Evolutionary conservation across 2,797 vertebrate genomes (phyloP), one percentile per base, ranked within the genome.

Genomic region (Acrossocheilus fasciatus): DNA sequence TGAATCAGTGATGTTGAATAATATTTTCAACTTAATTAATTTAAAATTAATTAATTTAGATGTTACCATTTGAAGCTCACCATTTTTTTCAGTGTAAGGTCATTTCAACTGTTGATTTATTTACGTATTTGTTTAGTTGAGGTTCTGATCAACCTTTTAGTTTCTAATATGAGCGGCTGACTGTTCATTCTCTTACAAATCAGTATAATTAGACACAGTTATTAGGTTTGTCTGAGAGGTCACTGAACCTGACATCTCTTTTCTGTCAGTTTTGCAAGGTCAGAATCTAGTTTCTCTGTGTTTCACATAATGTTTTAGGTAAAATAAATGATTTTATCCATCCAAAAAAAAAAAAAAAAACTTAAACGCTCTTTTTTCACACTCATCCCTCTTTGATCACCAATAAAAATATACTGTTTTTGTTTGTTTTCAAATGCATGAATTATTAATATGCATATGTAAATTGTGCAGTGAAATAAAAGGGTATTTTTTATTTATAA

Each of bases 401-500:
- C 77, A 45, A 69, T 76, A 79, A 79, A 17, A 10, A 68, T 26
- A 18, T 72, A 12, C 34, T 23, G 18, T 47, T 74, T 69, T 39
- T 62, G n/a, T 84, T 87, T 50, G 11, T 54, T 83, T 87, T 76
- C 69, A 76, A 41, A 79, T 45, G 54, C 74, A 81, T 88, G 72
- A 88, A 88, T 86, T 87, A 90, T 90, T 87, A 52, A 89, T 89
- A 77, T 50, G 73, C 77, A 79, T 78, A 81, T 89, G 70, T 87
- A 66, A 84, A 87, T 88, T 81, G 81, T 87, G 87, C 68, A 76
- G 76, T 83, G 66, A 81, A 86, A 83, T 91, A 87, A 83, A 78
- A 18, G 52, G 66, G 43, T 70, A 82, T 91, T 82, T 88, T 83
- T 88, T 87, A 88, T 88, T 89, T 75, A 88, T 86, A 89, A 89